Conservation (phyloP, 2,113 vertebrate species). For the Pyrgilauda ruficollis region DNA sequence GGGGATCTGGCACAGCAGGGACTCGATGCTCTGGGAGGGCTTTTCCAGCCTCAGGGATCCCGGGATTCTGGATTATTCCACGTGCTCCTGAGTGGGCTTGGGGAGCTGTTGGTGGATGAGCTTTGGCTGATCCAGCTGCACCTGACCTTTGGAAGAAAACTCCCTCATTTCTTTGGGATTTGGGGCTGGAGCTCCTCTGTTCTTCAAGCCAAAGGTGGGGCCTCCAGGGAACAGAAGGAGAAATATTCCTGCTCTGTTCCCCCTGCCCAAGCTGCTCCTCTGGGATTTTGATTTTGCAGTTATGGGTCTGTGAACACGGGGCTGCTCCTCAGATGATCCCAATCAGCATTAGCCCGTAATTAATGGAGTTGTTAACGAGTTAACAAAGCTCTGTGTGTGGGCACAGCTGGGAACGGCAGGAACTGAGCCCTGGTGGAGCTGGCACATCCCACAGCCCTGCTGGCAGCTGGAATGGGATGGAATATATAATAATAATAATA, state of each 20-base stretch:
- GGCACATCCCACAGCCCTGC: neutral
- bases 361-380: neutral
- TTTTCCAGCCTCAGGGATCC: neutral
- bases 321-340: neutral
- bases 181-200: neutral
- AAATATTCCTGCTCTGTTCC: neutral
- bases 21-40: fast-evolving
- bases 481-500: neutral
- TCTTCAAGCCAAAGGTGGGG: neutral
- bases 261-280: neutral
- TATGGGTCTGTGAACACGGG: neutral
- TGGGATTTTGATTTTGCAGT: neutral
- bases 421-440: neutral
- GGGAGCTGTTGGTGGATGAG: neutral
- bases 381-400: neutral
- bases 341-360: neutral
- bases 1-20: neutral
- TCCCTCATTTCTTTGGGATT: fast-evolving
- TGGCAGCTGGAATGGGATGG: neutral
- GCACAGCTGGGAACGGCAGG: conserved; percentile 12
- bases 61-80: neutral
- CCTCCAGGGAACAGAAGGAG: neutral
- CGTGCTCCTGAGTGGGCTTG: fast-evolving
- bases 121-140: neutral
- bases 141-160: neutral